Base-by-base conservation (phyloP, 2,797 vertebrate genomes). In the Trachurus trachurus region DNA sequence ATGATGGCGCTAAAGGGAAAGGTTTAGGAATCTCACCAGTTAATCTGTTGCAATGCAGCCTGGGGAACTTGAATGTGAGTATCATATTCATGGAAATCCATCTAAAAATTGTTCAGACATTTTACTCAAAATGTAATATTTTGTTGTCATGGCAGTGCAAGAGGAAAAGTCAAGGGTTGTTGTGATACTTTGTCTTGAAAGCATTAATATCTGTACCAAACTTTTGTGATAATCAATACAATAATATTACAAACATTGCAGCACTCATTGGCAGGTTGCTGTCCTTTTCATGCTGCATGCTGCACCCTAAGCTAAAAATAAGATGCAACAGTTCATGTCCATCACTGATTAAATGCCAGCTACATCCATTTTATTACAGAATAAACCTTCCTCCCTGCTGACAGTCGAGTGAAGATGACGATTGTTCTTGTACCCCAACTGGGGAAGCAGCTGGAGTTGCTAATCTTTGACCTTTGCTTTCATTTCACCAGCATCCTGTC, bases 391-490 rank as follows among this genome's bases (percentile, higher is more conserved):
- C 10, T 61, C 21, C 26, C n/a, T 50, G 56, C 10, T 63, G 12
- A 40, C 16, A 60, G 21, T 58, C 12, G 29, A 54, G 39, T 74
- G 37, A 66, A n/a, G 5, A 37, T 50, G 0, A 0, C 16, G 0
- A 0, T 19, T 34, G 2, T 61, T 68, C 56, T 57, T 37, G 62
- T 16, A 45, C 22, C 37, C 3, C 1, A 13, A 13, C 50, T 22
- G 21, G 21, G 10, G 42, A 44, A 12, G 29, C 11, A 26, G 17
- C n/a, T 45, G 4, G 0, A 60, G 45, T 44, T 26, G n/a, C 21
- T 65, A 5, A 70, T 13, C 47, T 40, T 71, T 79, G 34, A 62
- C 17, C 22, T 59, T 66, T 72, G 5, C 15, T 57, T 47, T 66
- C 16, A 61, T 66, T 60, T 60, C 1, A 22, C 65, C 66, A 2